These are phyloP conservation scores for Protophormia terraenovae DNA, from an alignment of 2,888 invertebrate genomes.

Conservation along the genomic window DNA sequence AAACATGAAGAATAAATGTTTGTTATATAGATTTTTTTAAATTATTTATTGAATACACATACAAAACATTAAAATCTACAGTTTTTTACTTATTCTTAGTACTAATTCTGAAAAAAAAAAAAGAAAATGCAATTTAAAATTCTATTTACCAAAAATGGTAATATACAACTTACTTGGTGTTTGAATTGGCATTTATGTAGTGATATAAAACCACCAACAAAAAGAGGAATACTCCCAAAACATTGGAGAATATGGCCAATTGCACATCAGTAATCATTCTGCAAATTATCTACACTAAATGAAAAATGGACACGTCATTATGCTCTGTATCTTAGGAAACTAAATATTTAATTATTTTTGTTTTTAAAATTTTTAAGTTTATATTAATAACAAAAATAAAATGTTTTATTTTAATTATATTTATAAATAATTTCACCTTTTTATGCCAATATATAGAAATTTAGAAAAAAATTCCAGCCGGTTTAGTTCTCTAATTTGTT, in stretches of 20 bases:
- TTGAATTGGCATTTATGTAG: conserved; percentile 93
- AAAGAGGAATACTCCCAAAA: conserved; percentile 94
- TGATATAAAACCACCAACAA: conserved; percentile 97
- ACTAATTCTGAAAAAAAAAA: conserved; percentile 63
- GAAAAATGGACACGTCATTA: conserved; percentile 58
- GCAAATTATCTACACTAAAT: not conserved
- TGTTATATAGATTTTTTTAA: not conserved
- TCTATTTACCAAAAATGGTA: not conserved
- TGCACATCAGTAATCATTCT: conserved; percentile 98
- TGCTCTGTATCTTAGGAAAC: not conserved
- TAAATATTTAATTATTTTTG: not conserved
- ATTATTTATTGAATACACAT: conserved; percentile 50
- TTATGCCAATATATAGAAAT: not conserved
- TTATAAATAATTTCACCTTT: not conserved
- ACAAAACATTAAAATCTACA: not conserved
- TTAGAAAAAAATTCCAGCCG: not conserved
- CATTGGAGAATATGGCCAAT: conserved; percentile 96
- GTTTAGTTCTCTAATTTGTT: not conserved
- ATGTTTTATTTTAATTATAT: not conserved
- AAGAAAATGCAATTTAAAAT: not conserved
- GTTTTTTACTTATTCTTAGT: conserved; percentile 63
- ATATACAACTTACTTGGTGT: conserved; percentile 72
- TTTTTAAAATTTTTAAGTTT: not conserved
- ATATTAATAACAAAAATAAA: too few species aligned
- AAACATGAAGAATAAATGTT: not conserved